Evolutionary conservation across 1,140 invertebrate genomes (phyloP), one percentile per base, ranked within the genome.

Genomic region (Papilio polyxenes): DNA sequence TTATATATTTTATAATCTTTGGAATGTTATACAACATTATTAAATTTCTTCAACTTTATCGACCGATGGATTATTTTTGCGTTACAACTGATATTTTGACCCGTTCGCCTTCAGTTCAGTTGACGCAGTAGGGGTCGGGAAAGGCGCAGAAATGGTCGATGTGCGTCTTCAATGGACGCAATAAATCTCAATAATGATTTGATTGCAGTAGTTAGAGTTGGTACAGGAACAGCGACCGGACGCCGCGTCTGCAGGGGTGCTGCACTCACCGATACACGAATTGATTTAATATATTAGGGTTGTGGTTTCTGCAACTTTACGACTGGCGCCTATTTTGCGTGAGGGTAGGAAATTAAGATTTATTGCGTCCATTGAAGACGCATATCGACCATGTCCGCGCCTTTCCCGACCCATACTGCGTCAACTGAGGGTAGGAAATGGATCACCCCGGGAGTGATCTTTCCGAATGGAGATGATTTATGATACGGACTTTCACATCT

Each of bases 161-260:
- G 15, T 72, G 65, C 23, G 65, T 37, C 11, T 37, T 31, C 65
- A 72, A 72, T 72, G 65, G 65, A 17, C 11, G 65, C 65, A 72
- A 72, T 72, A 72, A 72, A 72, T 72, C 31, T 72, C 65, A 72
- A 72, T 72, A 72, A 72, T 69, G 62, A 23, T 69, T 31, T 69
- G 62, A 69, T 69, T 69, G 62, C 62, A 37, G 62, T 23, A 37
- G 62, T 62, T 62, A 62, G 59, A 62, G 59, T 62, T 62, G 20
- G 59, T 20, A 20, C 59, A 10, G 10, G 20, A 62, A 62, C 23
- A 62, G 59, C 10, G n/a, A 10, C 9, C 62, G 62, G 62, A 31
- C 62, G 62, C 62, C 62, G 62, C 23, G 62, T 10, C 20, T 20
- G 1, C 53, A n/a, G 49, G 49, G 49, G 49, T 15, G 49, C 49